Evolutionary conservation across 2,888 invertebrate species (phyloP), one percentile per base, ranked within the genome.

Genomic region (Ormyrus labotus): DNA sequence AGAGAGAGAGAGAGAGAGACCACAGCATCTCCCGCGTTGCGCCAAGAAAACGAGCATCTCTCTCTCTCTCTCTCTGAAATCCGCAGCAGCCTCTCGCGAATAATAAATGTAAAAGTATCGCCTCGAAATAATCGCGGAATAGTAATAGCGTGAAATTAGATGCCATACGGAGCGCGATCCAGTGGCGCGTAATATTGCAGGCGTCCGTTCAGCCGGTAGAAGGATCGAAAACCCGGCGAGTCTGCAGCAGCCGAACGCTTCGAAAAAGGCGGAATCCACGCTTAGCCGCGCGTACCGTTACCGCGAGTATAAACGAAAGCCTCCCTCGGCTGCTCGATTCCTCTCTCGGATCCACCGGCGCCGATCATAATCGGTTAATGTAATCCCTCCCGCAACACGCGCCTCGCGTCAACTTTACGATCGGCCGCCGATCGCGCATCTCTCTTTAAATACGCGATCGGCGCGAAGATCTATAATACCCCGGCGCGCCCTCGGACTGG

Each of bases 281-380:
- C 45, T 13, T 61, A 53, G 63, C 11, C 47, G 61, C 13, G 47
- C 50, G 51, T 77, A 81, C 77, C 81, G 77, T 81, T 81, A 76
- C n/a, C 1, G 34, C 7, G 48, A 13, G 50, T 51, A 57, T 73
- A n/a, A n/a, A n/a, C 11, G 8, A 34, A 69, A 48, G 63, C 69
- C 69, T n/a, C 69, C 5, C 34, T 34, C 51, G 51, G 47, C 6
- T 45, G 1, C 34, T 34, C 34, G 34, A 34, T 10, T 50, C 19
- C 2, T 13, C 2, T 13, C 4, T 9, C 57, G 13, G 86, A 87
- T 87, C 85, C 84, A 85, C 84, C 84, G 84, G 82, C 83, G 82
- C 84, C 85, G 87, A 87, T 88, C 85, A 85, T 87, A 87, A 88
- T 88, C 87, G 86, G 83, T 87, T 86, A 86, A 87, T 87, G 84